Evolutionary conservation across 1,140 invertebrate species (phyloP), one percentile per base, ranked within the genome.

Genomic region (Steinernema feltiae): DNA sequence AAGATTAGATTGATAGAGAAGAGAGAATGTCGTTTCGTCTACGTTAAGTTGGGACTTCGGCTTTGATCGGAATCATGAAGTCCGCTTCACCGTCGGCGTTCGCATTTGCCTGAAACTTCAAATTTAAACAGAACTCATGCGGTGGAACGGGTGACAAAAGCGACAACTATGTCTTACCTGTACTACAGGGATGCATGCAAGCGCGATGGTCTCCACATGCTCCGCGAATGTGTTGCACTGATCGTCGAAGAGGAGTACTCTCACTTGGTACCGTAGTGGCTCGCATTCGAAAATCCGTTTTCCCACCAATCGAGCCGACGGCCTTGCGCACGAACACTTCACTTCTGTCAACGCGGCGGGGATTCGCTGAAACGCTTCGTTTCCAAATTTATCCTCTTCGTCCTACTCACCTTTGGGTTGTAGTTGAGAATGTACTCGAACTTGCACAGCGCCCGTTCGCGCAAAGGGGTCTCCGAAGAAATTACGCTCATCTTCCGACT

Each of bases 371-470:
- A 85, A 82, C 30, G 1, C 31, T 18, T 12, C 17, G 2, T 12
- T 46, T 7, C 2, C 21, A 17, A 21, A 1, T 1, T 21, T 32
- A n/a, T 73, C 29, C 21, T 21, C 41, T 46, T n/a, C 30, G 0
- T n/a, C 15, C 17, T n/a, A 73, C 79, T 29, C 32, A 85, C 85
- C 72, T 85, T 85, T 32, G 84, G 84, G 32, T 85, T 85, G 73
- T 86, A 86, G 70, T 85, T 86, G 12, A 85, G 76, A 1, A 86
- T 73, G 75, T 85, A 85, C 73, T 85, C 84, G 71, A 85, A 85
- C 71, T 86, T 85, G 70, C 84, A 85, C 41, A 85, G 71, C 12
- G 84, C 84, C 69, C 84, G 32, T 73, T 85, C 84, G 12, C 84
- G 29, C 17, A 85, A 73, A 3, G 84, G 84, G 3, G 84, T 85